Conservation (phyloP, 2,888 invertebrate genomes). For the Hirudinaria manillensis region DNA sequence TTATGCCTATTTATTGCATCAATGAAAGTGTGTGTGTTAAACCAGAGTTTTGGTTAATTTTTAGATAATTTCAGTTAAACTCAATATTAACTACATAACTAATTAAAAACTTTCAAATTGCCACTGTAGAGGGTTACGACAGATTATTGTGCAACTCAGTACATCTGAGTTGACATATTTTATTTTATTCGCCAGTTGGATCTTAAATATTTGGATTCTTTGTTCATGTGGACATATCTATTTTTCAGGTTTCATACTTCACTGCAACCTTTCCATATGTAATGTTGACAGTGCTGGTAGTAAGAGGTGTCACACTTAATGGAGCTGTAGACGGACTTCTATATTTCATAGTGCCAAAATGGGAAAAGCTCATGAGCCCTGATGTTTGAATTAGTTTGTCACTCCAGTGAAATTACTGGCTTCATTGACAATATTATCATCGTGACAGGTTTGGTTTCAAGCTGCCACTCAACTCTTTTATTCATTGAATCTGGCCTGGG, state of each 20-base stretch:
- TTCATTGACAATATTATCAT: neutral
- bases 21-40: too few relatives aligned
- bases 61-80: too few relatives aligned
- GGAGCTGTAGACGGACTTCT: slow-evolving; percentile 39
- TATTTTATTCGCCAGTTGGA: neutral
- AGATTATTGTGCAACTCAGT: too few relatives aligned
- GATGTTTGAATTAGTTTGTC: slow-evolving; percentile 31
- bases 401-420: neutral
- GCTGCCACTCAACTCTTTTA: slow-evolving; percentile 42
- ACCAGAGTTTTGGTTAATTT: too few relatives aligned
- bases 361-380: slow-evolving; percentile 36
- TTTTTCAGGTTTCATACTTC: slow-evolving; percentile 40
- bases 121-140: too few relatives aligned
- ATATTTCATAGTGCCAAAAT: slow-evolving; percentile 39
- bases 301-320: slow-evolving; percentile 39
- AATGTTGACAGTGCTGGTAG: slow-evolving; percentile 42
- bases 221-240: neutral
- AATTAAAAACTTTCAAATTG: too few relatives aligned
- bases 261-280: slow-evolving; percentile 42
- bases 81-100: too few relatives aligned
- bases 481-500: slow-evolving; percentile 44
- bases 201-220: neutral
- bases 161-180: too few relatives aligned
- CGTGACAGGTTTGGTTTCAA: slow-evolving; percentile 38
- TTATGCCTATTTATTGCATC: too few relatives aligned